A percentile compares a stretch with the other conserved stretches of the same genome.
Evolutionary conservation across 2,113 vertebrate genomes (phyloP).

Genomic region (Phainopepla nitens): DNA sequence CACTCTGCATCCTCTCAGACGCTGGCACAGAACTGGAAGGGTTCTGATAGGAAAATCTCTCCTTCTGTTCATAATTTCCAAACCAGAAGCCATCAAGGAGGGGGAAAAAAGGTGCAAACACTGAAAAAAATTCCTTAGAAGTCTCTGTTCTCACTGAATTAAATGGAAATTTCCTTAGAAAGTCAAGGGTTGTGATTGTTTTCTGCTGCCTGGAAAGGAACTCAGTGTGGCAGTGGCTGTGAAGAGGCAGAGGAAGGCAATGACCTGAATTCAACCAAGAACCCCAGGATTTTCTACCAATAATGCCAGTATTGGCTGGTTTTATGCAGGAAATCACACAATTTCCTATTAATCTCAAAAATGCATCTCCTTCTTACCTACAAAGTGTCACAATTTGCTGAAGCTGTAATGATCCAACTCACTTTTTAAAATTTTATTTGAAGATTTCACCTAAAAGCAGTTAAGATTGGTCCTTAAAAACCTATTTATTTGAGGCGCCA

Average conservation of each 20-base stretch:
- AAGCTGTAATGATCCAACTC: background rate
- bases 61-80: background rate
- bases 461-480: background rate
- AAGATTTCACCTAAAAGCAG: background rate
- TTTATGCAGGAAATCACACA: background rate
- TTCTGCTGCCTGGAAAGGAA: background rate
- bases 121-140: background rate
- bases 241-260: background rate
- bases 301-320: background rate
- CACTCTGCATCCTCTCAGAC: background rate
- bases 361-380: background rate
- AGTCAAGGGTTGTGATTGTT: background rate
- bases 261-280: background rate
- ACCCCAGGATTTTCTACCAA: background rate
- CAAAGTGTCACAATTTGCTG: background rate
- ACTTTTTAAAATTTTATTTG: background rate
- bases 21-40: background rate
- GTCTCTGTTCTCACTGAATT: background rate
- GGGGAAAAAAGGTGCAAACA: background rate
- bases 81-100: background rate
- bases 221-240: background rate
- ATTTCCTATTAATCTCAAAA: background rate
- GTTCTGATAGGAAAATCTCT: background rate
- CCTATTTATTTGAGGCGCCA: background rate
- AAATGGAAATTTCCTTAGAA: slow-evolving; percentile 3